phyloP scores from a whole-genome alignment of 2,113 vertebrate species.

The Caloenas nicobarica region DNA sequence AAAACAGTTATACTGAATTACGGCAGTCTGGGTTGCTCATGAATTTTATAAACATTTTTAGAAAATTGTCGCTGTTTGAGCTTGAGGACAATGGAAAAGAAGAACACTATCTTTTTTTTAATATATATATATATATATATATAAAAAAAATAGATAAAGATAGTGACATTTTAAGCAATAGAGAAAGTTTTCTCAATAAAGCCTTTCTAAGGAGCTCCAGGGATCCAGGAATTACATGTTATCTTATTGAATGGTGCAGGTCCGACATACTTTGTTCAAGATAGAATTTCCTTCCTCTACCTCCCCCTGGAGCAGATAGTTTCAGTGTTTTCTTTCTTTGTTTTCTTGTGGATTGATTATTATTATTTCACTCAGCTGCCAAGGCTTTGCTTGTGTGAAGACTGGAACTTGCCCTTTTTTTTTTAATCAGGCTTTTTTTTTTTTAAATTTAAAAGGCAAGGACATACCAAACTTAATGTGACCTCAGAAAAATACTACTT shows the following conservation, averaged over 20 bases:
- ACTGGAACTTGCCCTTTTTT: neutral
- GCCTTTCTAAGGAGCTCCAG: slow-evolving; percentile 2
- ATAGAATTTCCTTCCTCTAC: neutral
- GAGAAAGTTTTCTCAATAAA: neutral
- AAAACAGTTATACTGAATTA: neutral
- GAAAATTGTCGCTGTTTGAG: neutral
- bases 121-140: neutral
- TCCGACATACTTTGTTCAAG: slow-evolving; percentile 2
- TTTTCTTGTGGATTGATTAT: slow-evolving; percentile 14
- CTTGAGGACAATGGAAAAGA: neutral
- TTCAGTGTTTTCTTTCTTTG: neutral
- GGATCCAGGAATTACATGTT: slow-evolving; percentile 8
- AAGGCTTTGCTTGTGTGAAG: neutral
- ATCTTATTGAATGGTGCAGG: neutral
- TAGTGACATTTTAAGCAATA: slow-evolving; percentile 19
- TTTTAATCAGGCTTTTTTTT: neutral
- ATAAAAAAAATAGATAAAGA: no score
- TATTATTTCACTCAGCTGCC: neutral
- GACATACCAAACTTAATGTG: neutral
- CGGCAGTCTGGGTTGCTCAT: neutral
- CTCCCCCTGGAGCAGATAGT: neutral
- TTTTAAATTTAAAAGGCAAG: neutral
- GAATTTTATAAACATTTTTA: neutral
- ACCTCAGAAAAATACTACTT: neutral
- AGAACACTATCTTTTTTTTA: neutral